phyloP scores from a whole-genome alignment of 1,140 invertebrate genomes.

The Drosophila persimilis region DNA sequence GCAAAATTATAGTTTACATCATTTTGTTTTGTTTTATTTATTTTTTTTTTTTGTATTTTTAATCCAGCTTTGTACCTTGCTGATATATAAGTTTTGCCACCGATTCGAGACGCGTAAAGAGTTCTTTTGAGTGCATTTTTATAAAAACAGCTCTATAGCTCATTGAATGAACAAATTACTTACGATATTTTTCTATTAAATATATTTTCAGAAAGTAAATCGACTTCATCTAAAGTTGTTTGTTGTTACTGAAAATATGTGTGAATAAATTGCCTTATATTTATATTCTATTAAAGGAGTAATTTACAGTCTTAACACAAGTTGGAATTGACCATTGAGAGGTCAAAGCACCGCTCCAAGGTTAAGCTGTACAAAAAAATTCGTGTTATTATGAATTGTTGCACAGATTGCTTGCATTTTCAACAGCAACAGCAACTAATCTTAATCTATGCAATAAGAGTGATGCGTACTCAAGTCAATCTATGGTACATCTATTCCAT shows the following conservation, averaged over 20 bases:
- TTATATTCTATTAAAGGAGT: not conserved
- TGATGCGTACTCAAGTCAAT: no score
- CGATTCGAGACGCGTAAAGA: no score
- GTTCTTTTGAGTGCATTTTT: no score
- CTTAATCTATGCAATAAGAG: no score
- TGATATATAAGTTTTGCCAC: not conserved
- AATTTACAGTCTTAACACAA: not conserved
- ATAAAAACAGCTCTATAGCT: not conserved
- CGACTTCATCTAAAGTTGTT: not conserved
- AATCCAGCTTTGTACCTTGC: constrained; percentile 1
- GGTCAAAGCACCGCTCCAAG: no score
- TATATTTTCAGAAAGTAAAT: constrained; percentile 27
- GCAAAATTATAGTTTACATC: constrained; percentile 9
- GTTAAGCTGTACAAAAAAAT: no score
- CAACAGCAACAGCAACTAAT: no score
- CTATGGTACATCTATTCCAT: no score
- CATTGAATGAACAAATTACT: not conserved
- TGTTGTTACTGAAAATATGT: not conserved
- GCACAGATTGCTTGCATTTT: no score
- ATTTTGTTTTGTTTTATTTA: not conserved
- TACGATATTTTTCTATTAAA: not conserved
- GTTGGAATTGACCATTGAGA: not conserved
- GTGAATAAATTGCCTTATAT: constrained; percentile 1
- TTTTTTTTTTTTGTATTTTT: not conserved
- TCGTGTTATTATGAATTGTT: no score